Conservation (phyloP, 2,797 vertebrate genomes). For the Hapalemur alaotrensis region DNA sequence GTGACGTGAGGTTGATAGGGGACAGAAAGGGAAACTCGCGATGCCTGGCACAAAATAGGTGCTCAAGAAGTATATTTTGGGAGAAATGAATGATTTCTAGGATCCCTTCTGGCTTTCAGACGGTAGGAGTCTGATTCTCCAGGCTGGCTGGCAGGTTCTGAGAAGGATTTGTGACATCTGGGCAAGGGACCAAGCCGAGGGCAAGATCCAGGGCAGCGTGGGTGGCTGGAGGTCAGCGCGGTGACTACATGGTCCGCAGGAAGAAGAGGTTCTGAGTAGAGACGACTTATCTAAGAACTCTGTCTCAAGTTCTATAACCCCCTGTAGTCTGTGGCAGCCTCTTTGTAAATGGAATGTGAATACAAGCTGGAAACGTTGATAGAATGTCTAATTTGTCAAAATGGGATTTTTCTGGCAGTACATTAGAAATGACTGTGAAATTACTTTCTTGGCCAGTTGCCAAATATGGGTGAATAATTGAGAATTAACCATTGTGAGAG, state of each 20-base stretch:
- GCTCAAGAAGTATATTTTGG: not conserved
- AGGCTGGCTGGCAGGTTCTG: not conserved
- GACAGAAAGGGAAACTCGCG: not conserved
- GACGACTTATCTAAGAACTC: not conserved
- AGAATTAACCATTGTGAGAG: constrained; percentile 38
- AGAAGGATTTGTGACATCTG: not conserved
- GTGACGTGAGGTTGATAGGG: not conserved
- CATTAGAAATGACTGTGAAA: constrained; percentile 50
- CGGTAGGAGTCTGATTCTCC: not conserved
- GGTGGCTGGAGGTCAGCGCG: no score
- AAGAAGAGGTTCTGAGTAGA: not conserved
- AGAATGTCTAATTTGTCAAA: constrained; percentile 37
- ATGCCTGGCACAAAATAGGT: not conserved
- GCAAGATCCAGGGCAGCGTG: not conserved
- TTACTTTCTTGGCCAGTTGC: constrained; percentile 3
- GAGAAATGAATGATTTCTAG: not conserved
- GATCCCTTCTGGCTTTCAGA: not conserved
- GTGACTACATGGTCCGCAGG: not conserved
- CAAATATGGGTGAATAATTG: constrained; percentile 28
- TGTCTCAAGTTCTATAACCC: not conserved
- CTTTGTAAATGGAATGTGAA: not conserved
- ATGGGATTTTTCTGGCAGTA: constrained; percentile 6
- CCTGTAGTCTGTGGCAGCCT: not conserved
- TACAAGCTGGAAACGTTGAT: constrained; percentile 1
- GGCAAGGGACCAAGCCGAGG: not conserved